Percentiles rank a stretch among this genome's conserved stretches.
Conservation (phyloP, 2,888 invertebrate species). For the Agrilus biguttatus region DNA sequence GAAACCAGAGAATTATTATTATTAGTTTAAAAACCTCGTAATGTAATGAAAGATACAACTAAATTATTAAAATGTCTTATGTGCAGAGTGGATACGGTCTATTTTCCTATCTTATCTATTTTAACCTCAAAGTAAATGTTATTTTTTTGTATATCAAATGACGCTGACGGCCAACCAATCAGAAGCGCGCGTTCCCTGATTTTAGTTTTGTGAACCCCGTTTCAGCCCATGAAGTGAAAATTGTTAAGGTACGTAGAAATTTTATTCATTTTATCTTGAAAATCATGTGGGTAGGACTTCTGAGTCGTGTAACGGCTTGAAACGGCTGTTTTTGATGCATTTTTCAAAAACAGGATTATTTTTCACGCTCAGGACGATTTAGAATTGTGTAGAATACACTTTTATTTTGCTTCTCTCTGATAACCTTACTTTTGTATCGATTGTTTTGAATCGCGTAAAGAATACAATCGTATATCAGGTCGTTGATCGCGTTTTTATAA, state of each 20-base stretch:
- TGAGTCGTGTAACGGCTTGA: conserved; percentile 15
- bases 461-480: neutral
- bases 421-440: conserved; percentile 33
- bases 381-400: conserved; percentile 3
- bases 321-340: conserved; percentile 12
- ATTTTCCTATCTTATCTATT: conserved; percentile 15
- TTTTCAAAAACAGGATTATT: conserved; percentile 14
- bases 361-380: conserved; percentile 3
- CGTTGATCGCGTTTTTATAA: no score
- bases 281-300: conserved; percentile 26
- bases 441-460: conserved; percentile 17
- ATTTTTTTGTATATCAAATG: conserved; percentile 34
- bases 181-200: conserved; percentile 28
- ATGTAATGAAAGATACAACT: conserved; percentile 8
- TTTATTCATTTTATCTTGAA: conserved; percentile 34
- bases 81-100: conserved; percentile 14
- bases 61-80: conserved; percentile 7
- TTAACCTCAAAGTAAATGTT: conserved; percentile 29
- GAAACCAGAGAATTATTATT: conserved; percentile 8
- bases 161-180: conserved; percentile 30
- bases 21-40: conserved; percentile 11
- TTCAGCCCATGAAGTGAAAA: conserved; percentile 33
- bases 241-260: conserved; percentile 35
- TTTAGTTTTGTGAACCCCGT: conserved; percentile 31
- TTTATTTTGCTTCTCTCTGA: conserved; percentile 15